Percentiles rank a stretch among this genome's conserved stretches.
Evolutionary conservation across 2,113 vertebrate species (phyloP).

Genomic region (Ammodramus savannarum): DNA sequence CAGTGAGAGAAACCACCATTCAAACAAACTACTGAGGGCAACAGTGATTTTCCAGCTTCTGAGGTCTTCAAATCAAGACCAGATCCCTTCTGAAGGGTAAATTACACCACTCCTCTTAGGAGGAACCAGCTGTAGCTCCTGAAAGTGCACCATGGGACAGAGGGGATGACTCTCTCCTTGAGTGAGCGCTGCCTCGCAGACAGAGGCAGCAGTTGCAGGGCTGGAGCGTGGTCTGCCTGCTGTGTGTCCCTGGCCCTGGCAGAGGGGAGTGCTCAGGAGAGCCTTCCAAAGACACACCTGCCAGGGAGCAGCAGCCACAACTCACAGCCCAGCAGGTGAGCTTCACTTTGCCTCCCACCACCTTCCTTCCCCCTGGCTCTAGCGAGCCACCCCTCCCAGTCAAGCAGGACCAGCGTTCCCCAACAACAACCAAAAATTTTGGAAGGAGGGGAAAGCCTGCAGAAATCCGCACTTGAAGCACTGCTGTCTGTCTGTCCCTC

Average conservation of each 20-base stretch:
- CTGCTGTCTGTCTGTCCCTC: neutral
- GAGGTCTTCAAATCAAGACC: slow-evolving; percentile 49
- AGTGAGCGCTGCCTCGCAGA: neutral
- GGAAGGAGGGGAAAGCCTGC: neutral
- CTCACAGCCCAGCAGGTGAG: neutral
- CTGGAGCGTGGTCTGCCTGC: fast-evolving
- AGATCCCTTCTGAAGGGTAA: neutral
- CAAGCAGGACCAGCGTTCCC: neutral
- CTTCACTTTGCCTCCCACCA: neutral
- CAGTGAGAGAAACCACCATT: slow-evolving; percentile 29
- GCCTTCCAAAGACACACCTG: neutral
- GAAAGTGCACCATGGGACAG: neutral
- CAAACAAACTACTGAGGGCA: slow-evolving; percentile 8
- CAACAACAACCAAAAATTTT: neutral
- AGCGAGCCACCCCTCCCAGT: neutral
- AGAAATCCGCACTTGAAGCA: neutral
- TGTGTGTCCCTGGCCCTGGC: neutral
- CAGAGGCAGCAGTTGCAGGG: neutral
- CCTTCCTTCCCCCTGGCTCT: neutral
- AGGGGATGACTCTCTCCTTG: neutral
- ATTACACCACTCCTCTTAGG: neutral
- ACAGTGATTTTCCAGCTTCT: slow-evolving; percentile 1
- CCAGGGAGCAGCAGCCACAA: neutral
- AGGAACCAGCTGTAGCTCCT: neutral
- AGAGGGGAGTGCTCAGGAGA: neutral